Evolutionary conservation across 2,888 invertebrate species (phyloP), one percentile per base, ranked within the genome.

Genomic region (Coremacera marginata): DNA sequence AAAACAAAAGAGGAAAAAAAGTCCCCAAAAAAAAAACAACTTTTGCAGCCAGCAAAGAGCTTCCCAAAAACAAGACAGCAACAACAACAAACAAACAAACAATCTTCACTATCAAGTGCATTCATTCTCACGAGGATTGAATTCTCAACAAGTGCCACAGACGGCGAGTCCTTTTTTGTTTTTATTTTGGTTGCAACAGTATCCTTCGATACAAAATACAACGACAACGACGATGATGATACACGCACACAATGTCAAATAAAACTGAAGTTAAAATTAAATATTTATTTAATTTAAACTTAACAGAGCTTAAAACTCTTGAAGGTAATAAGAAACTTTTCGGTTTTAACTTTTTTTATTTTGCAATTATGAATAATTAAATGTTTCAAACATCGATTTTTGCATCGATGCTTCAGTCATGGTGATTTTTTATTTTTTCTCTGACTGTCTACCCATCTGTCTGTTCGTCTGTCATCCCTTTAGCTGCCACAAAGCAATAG

Each of bases 91-190:
- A 62, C 60, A 74, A 63, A 67, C 75, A 70, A 75, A 60, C 19
- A 44, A 68, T 44, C 49, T 44, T 57, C 63, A 22, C 34, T 57
- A 70, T 60, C 88, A 88, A 86, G 86, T 88, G 88, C 82, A 79
- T 81, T 75, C 80, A 70, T 87, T 88, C 88, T 85, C 88, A 88
- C 88, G 88, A 83, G 84, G 88, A 87, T 88, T 87, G 82, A 86
- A 84, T 84, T 85, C 37, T 85, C 86, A 84, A 84, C 84, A 85
- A 84, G 84, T 84, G 83, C 79, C 77, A 78, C 78, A 80, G 79
- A 77, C 78, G 79, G 79, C 67, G 78, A 55, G 67, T 71, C 68
- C 55, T 67, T 49, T 44, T 44, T 70, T 31, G 31, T 31, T 31
- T 51, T 57, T 72, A 49, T 27, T 52, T 27, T 67, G 60, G 25